Base-by-base conservation (phyloP, 2,113 vertebrate species). In the Cinclus mexicanus region DNA sequence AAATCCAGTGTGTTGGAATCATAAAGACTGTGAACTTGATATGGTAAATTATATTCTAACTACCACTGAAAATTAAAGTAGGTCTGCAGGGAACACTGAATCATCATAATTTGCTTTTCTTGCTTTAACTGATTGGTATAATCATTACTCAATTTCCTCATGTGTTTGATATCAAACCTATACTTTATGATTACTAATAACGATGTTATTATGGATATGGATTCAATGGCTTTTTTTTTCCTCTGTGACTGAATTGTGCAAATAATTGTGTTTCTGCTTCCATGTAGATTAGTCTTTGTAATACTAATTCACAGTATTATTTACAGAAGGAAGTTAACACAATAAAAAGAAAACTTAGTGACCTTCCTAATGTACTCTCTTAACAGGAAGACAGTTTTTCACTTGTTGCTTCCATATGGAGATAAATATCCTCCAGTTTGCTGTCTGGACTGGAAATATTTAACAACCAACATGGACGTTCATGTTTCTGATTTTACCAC, bases 231-330 rank as follows among this genome's bases (percentile, higher is more conserved):
- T 44, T 75, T 89, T 75, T 89, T 83, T 80, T 84, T 42, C 5
- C 23, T 72, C 39, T 82, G 35, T 55, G 65, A 56, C 55, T 56
- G 52, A 71, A 16, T 77, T 93, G 85, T 37, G 56, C n/a, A 87
- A 87, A 75, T 84, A 92, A 71, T 57, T 91, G 28, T 63, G 44
- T 68, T 91, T 92, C 61, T 92, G 37, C 49, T 82, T 92, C 49
- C 52, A 53, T 6, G 26, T 69, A 70, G 42, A 63, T 83, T 67
- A 64, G 28, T 81, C 33, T 87, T 80, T 77, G 44, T 75, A 75
- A 50, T 80, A 26, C 14, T 41, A 55, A 59, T 57, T 65, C 44
- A 41, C 29, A 41, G 28, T 41, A 41, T 60, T 50, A 69, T 72
- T 91, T 91, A 31, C 47, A 69, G 59, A 69, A 79, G 35, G 49